A percentile compares a stretch with the other conserved stretches of the same genome.
These are phyloP conservation scores for Drosophila differens DNA, from an alignment of 2,888 invertebrate genomes.

Conservation along the genomic window DNA sequence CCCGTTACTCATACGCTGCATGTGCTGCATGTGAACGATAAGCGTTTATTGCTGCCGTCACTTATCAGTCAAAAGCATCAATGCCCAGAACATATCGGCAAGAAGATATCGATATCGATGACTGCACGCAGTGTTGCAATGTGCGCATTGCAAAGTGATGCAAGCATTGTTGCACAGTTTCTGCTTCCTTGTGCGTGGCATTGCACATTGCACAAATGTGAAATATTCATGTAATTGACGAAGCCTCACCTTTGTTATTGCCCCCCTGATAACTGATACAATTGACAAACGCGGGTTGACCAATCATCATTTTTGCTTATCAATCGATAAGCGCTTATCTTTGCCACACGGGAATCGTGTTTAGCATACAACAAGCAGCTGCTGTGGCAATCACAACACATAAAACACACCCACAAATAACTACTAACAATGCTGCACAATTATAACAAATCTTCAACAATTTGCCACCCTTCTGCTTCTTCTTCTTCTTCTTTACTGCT, in stretches of 20 bases:
- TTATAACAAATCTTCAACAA: constrained; percentile 5
- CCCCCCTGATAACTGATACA: constrained; percentile 8
- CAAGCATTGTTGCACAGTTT: constrained; percentile 26
- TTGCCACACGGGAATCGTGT: background rate
- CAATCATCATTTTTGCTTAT: constrained; percentile 22
- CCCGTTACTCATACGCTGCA: constrained; percentile 56
- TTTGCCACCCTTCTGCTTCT: background rate
- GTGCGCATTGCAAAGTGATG: constrained; percentile 29
- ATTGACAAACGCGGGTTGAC: constrained; percentile 18
- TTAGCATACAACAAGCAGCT: constrained; percentile 30
- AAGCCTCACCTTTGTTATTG: constrained; percentile 41
- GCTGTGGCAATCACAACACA: constrained; percentile 33
- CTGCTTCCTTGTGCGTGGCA: constrained; percentile 7
- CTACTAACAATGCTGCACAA: constrained; percentile 2
- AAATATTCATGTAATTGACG: constrained; percentile 2
- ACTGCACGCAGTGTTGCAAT: constrained; percentile 32
- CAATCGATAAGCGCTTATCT: constrained; percentile 38
- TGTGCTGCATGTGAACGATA: constrained; percentile 53
- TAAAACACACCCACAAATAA: constrained; percentile 5
- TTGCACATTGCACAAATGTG: constrained; percentile 2
- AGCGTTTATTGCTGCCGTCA: constrained; percentile 46
- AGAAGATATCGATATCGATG: constrained; percentile 53
- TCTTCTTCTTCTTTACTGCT: constrained; percentile 2
- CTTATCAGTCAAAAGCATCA: constrained; percentile 66
- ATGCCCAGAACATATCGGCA: constrained; percentile 10